phyloP scores from a whole-genome alignment of 37 sponge, comb jelly and placozoan species.

The Mnemiopsis leidyi region DNA sequence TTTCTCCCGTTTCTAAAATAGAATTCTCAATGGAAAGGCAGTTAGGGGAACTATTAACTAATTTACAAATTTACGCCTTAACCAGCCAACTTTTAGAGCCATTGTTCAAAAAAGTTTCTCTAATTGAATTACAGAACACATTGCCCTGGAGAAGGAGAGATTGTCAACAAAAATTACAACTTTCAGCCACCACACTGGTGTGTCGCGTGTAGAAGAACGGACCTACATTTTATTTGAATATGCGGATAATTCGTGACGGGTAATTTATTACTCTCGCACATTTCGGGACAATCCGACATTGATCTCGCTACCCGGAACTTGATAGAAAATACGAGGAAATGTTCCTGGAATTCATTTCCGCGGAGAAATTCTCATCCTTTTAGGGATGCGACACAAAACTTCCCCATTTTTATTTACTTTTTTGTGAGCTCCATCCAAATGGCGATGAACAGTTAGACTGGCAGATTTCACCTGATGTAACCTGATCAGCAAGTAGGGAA shows the following conservation, averaged over 20 bases:
- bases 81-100: neutral
- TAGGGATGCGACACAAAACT: too few species aligned
- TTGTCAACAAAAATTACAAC: neutral
- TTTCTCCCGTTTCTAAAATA: neutral
- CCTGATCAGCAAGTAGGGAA: neutral
- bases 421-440: neutral
- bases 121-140: neutral
- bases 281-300: neutral
- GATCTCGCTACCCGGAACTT: neutral
- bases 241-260: neutral
- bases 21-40: neutral
- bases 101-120: neutral
- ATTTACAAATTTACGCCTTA: neutral
- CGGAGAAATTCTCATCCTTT: neutral
- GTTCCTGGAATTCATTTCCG: neutral
- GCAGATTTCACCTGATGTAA: neutral
- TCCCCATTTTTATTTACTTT: too few species aligned
- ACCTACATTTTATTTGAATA: neutral
- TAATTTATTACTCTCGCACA: neutral
- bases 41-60: neutral
- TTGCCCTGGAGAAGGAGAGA: neutral
- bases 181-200: neutral
- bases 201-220: neutral
- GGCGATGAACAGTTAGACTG: neutral
- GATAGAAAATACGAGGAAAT: neutral